Evolutionary conservation across 2,888 invertebrate genomes (phyloP).

Genomic region (Ophion obscuratus): DNA sequence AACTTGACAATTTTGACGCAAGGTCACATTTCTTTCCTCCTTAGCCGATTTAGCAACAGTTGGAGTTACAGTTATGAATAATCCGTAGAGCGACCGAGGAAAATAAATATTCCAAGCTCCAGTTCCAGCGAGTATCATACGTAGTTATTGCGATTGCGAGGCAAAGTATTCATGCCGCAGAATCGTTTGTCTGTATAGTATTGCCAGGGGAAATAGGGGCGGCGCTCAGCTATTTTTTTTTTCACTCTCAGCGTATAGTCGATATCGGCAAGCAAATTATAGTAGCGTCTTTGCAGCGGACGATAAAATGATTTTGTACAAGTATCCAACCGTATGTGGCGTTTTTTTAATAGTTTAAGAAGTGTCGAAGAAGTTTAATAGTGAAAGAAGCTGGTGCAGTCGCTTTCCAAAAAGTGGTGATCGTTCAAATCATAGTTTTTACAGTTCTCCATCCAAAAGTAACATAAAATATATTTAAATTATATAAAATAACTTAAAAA

Average conservation of each 20-base stretch:
- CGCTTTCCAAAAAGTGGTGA: too few species aligned
- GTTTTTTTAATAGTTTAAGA: too few species aligned
- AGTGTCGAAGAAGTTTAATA: too few species aligned
- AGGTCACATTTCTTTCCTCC: conserved; percentile 8
- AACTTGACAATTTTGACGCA: conserved; percentile 31
- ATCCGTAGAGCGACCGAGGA: conserved; percentile 32
- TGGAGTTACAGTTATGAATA: conserved; percentile 23
- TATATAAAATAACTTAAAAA: too few species aligned
- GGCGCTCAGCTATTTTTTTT: neutral
- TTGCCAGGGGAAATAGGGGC: neutral
- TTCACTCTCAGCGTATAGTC: neutral
- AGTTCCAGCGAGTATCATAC: conserved; percentile 32
- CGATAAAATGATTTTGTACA: neutral
- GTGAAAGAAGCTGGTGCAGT: too few species aligned
- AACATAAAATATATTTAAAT: too few species aligned
- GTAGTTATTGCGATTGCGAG: conserved; percentile 39
- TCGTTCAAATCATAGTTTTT: too few species aligned
- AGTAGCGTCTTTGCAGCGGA: neutral
- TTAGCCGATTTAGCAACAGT: neutral
- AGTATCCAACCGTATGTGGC: too few species aligned
- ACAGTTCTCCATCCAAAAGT: too few species aligned
- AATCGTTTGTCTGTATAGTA: conserved; percentile 19
- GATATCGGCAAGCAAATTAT: neutral
- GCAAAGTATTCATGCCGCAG: conserved; percentile 35
- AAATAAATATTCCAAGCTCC: conserved; percentile 46